Evolutionary conservation across 2,797 vertebrate genomes (phyloP), one percentile per base, ranked within the genome.

Genomic region (Notolabrus celidotus): DNA sequence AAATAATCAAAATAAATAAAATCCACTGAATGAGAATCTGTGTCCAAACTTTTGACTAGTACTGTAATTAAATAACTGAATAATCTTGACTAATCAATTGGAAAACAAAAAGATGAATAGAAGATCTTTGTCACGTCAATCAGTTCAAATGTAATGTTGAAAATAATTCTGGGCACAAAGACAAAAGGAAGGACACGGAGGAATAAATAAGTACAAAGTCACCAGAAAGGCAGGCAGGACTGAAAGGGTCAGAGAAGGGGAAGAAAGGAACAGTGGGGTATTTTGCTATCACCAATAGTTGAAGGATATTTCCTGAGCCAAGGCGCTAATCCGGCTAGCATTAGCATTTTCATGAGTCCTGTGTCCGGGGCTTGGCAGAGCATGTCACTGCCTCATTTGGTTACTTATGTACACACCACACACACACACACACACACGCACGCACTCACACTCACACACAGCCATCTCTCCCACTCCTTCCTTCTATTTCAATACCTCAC

Each of bases 301-400:
- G 53, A 75, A 73, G 81, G 77, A 83, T 88, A 84, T 88, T 83
- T 89, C 87, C 74, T 80, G 71, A 83, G 86, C 86, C 85, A 86
- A 73, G 63, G 64, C 72, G 49, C 78, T 92, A 92, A 94, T 94
- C 93, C 86, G 73, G 79, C 87, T 84, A 88, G 74, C 88, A 93
- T 95, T 94, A 93, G 90, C 92, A 94, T 94, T 93, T 94, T 94
- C 92, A 94, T 93, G 90, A 90, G 89, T 85, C 77, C 84, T 84
- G 78, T 88, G 89, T 89, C 86, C 81, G 39, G 86, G 70, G 89
- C 72, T 89, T 91, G 92, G 90, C 74, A 86, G 93, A 91, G 89
- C 92, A 92, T 93, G 92, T 93, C 92, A 91, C 88, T 74, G 82
- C 77, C 91, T 91, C 84, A 90, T 92, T 93, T 90, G 83, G 86